These are phyloP conservation scores for Nineta flava DNA, from an alignment of 2,888 invertebrate species.

Conservation along the genomic window DNA sequence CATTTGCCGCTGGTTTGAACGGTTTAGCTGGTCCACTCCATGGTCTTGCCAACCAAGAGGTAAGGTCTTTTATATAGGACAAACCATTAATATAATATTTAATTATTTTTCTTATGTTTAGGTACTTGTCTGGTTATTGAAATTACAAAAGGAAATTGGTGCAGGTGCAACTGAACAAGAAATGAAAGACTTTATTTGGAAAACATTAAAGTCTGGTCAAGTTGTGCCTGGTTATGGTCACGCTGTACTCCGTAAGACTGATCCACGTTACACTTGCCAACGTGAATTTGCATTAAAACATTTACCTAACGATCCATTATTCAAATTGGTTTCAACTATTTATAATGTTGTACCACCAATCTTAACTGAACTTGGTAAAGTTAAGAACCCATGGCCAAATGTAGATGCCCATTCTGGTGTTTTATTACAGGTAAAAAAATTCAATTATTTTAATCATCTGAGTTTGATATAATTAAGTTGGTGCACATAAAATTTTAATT, in stretches of 20 bases:
- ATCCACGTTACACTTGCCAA: slow-evolving; percentile 83
- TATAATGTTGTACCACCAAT: slow-evolving; percentile 89
- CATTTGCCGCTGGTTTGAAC: slow-evolving; percentile 84
- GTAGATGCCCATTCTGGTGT: slow-evolving; percentile 96
- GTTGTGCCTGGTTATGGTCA: slow-evolving; percentile 97
- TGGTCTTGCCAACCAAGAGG: slow-evolving; percentile 89
- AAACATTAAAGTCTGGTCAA: slow-evolving; percentile 86
- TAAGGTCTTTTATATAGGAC: slow-evolving; percentile 16
- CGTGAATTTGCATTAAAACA: slow-evolving; percentile 89
- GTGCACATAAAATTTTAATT: too few relatives aligned
- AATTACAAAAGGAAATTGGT: slow-evolving; percentile 72
- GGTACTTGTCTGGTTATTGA: slow-evolving; percentile 87
- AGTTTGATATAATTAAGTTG: neutral
- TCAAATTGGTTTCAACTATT: slow-evolving; percentile 77
- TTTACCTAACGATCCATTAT: slow-evolving; percentile 78
- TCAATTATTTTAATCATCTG: neutral
- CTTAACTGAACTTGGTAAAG: slow-evolving; percentile 84
- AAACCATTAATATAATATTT: neutral
- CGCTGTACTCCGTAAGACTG: slow-evolving; percentile 89
- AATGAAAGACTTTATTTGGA: slow-evolving; percentile 94
- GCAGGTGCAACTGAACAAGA: slow-evolving; percentile 77
- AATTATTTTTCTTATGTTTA: slow-evolving; percentile 24
- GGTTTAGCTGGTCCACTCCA: slow-evolving; percentile 92
- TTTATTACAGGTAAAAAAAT: slow-evolving; percentile 53
- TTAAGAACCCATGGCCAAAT: slow-evolving; percentile 97